Conservation (phyloP, 2,888 invertebrate species). For the Erpobdella octoculata region DNA sequence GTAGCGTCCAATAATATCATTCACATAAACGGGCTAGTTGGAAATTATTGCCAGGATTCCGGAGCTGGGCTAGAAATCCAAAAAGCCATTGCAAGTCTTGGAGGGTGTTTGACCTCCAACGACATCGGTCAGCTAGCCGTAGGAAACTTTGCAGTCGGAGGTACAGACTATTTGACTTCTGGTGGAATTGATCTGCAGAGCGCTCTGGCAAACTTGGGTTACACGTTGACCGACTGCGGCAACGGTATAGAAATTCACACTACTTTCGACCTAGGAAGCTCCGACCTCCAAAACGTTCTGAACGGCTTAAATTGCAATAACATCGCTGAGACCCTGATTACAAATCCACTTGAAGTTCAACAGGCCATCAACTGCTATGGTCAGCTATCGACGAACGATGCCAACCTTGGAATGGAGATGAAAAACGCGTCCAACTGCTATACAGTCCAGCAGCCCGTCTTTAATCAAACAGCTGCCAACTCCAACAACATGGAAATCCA, state of each 20-base stretch:
- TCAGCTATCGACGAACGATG: background rate
- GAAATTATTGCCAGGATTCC: conserved; percentile 15
- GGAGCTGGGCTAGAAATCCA: conserved; percentile 19
- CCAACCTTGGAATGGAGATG: background rate
- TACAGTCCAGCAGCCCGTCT: background rate
- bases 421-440: conserved; percentile 3
- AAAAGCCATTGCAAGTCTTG: conserved; percentile 2
- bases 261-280: background rate
- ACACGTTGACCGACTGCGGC: conserved; percentile 16
- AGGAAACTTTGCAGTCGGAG: conserved; percentile 12
- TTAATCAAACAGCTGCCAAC: conserved; percentile 7
- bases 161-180: conserved; percentile 4
- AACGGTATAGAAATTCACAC: conserved; percentile 26
- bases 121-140: background rate
- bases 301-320: background rate
- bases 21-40: conserved; percentile 4
- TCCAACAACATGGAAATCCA: conserved; percentile 2
- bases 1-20: background rate
- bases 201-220: conserved; percentile 22
- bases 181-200: conserved; percentile 21
- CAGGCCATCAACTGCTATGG: conserved; percentile 4
- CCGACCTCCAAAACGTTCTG: background rate
- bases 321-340: background rate
- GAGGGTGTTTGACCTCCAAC: background rate
- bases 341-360: background rate